Percentiles rank a stretch among this genome's conserved stretches.
phyloP scores from a whole-genome alignment of 1,140 invertebrate genomes.

The Orius insidiosus region DNA sequence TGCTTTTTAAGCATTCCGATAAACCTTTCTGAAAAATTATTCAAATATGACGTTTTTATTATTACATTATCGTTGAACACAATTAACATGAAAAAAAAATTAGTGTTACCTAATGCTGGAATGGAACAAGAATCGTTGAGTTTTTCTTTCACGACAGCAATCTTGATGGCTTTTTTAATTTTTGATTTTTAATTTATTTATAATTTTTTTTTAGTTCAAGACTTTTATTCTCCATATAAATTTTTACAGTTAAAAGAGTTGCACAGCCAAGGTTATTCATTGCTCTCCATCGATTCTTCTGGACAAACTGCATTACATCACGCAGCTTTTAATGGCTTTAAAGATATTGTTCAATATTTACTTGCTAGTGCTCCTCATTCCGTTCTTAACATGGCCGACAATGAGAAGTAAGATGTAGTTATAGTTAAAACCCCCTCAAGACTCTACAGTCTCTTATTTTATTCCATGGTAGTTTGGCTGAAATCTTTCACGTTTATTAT shows the following conservation, averaged over 20 bases:
- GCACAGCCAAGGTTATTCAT: constrained; percentile 62
- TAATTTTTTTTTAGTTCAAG: constrained; percentile 7
- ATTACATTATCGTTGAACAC: too few relatives aligned
- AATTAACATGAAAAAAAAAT: too few relatives aligned
- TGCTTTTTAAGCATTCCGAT: too few relatives aligned
- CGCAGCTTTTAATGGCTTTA: constrained; percentile 68
- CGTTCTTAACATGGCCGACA: constrained; percentile 73
- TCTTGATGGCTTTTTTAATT: background rate
- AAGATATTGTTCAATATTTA: constrained; percentile 77
- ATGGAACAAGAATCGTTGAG: background rate
- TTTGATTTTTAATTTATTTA: too few relatives aligned
- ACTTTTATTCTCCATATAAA: background rate
- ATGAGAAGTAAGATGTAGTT: constrained; percentile 48
- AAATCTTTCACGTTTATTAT: constrained; percentile 1
- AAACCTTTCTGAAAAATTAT: too few relatives aligned
- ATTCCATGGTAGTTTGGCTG: background rate
- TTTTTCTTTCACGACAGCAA: background rate
- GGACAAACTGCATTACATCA: constrained; percentile 84
- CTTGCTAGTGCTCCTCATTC: constrained; percentile 66
- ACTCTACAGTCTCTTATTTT: background rate
- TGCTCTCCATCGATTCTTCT: constrained; percentile 65
- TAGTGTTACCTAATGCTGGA: too few relatives aligned
- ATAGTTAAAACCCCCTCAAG: too few relatives aligned
- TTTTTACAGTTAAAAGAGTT: constrained; percentile 53
- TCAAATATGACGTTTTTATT: too few relatives aligned